Percentiles rank a stretch among this genome's conserved stretches.
Evolutionary conservation across 2,888 invertebrate species (phyloP).

Genomic region (Platycheirus albimanus): DNA sequence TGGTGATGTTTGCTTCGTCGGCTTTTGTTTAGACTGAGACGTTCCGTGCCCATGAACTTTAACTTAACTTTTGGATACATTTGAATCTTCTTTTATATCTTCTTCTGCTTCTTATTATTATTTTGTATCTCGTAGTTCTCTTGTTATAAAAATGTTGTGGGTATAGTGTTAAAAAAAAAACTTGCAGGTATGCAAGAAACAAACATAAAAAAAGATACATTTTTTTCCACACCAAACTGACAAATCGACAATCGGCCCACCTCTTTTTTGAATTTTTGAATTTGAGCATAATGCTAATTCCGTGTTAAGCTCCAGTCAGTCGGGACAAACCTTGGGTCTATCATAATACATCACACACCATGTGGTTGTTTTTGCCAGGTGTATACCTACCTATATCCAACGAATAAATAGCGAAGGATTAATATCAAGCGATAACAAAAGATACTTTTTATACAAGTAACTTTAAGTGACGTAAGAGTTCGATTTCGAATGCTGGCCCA

Average conservation of each 20-base stretch:
- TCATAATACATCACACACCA: neutral
- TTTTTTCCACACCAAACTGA: neutral
- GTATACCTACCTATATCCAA: neutral
- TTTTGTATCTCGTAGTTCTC: too few relatives aligned
- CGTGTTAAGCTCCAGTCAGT: slow-evolving; percentile 25
- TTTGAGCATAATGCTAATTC: slow-evolving; percentile 55
- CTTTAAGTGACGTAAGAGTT: neutral
- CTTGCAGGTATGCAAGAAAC: neutral
- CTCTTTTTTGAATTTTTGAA: too few relatives aligned
- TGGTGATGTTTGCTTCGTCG: neutral
- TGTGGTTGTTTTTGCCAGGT: too few relatives aligned
- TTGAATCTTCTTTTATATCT: neutral
- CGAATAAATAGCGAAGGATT: neutral
- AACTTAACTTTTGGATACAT: neutral
- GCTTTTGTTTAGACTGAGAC: neutral
- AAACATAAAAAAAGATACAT: neutral
- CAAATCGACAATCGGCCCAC: slow-evolving; percentile 16
- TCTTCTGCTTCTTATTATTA: slow-evolving; percentile 2
- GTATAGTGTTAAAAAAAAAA: too few relatives aligned
- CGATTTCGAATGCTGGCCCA: neutral
- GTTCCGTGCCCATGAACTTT: slow-evolving; percentile 23
- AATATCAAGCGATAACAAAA: neutral
- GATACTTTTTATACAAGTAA: neutral
- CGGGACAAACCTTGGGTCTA: neutral
- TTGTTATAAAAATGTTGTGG: neutral